Base-by-base conservation (phyloP, 2,113 vertebrate species). In the Brachyistius frenatus region DNA sequence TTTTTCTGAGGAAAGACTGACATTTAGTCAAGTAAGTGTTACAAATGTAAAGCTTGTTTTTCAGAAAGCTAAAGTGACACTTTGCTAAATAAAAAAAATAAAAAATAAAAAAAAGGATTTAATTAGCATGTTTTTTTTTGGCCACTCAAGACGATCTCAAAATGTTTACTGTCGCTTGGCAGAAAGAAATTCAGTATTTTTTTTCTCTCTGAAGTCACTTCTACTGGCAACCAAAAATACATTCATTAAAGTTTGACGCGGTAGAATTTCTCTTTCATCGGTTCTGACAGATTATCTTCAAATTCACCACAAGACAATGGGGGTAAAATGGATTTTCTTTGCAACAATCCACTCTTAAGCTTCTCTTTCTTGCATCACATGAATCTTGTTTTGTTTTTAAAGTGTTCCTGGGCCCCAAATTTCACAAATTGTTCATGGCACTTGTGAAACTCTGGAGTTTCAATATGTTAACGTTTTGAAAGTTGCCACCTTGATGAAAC, bases 361-460 rank as follows among this genome's bases (percentile, higher is more conserved):
- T 33, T 50, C 7, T 56, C 1, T 16, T 67, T 46, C 57, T 15
- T 46, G 15, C 1, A 13, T 49, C 46, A 54, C 3, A 41, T 11
- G 2, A 11, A 32, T 61, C 15, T 11, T 47, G 44, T 50, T 61
- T 39, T 11, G 37, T 47, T 3, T 33, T 52, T 49, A 9, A 49
- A 31, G 5, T 36, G 10, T 81, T 57, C 35, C 31, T 2, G 41
- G 15, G 14, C 4, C 39, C 23, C 31, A 14, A 23, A 5, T 63
- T 35, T 52, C 11, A 71, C 53, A 64, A 75, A 66, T 55, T 61
- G 15, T 15, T 54, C n/a, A 31, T 31, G 58, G 9, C 47, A 44
- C n/a, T 78, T 41, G 15, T 23, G 41, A 57, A 66, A 55, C 52
- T 68, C 73, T 66, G 73, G 55, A 62, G 35, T 49, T 50, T 68